phyloP scores from a whole-genome alignment of 2,888 invertebrate species.

The Boloria euphrosyne region DNA sequence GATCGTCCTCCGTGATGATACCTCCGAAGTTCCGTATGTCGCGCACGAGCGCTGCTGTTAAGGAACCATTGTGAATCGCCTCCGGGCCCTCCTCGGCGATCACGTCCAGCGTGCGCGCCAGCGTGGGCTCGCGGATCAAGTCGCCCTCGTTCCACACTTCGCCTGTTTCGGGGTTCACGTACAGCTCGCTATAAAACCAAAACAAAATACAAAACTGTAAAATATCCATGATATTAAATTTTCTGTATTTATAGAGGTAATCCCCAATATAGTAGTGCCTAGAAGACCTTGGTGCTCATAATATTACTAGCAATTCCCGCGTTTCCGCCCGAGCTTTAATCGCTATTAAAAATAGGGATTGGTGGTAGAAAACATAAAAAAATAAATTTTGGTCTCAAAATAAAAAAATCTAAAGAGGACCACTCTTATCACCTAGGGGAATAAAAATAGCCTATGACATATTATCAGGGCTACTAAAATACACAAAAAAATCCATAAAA shows the following conservation, averaged over 20 bases:
- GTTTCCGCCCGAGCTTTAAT: no score
- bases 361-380: no score
- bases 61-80: conserved; percentile 88
- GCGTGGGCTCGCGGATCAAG: conserved; percentile 81
- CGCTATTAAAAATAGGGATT: no score
- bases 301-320: no score
- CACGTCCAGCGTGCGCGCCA: conserved; percentile 86
- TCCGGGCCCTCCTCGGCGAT: conserved; percentile 86
- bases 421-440: no score
- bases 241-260: neutral
- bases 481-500: no score
- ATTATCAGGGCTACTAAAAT: no score
- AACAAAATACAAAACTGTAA: neutral
- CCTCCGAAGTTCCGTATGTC: conserved; percentile 88
- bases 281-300: no score
- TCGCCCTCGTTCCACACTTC: conserved; percentile 85
- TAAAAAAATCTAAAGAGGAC: no score
- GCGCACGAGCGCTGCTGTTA: conserved; percentile 84
- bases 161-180: conserved; percentile 84
- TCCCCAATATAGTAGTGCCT: no score
- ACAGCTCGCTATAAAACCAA: conserved; percentile 69
- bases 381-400: no score
- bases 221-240: neutral
- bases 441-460: no score
- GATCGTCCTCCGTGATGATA: conserved; percentile 89